phyloP scores from a whole-genome alignment of 53 echinoderm and acorn worm species.

The Apostichopus leukothele region DNA sequence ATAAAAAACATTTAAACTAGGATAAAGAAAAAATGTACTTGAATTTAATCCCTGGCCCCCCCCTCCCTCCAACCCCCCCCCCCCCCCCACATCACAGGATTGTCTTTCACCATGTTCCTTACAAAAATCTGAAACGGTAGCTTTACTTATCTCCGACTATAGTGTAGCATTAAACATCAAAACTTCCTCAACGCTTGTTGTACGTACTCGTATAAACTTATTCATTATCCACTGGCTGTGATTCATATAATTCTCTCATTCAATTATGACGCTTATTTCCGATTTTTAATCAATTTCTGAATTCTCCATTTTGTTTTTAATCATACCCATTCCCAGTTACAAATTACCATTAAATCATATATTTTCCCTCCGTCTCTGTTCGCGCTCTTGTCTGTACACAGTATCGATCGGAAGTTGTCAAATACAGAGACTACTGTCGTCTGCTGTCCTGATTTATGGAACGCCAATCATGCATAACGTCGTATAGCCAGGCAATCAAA shows the following conservation, averaged over 20 bases:
- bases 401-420: background rate
- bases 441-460: constrained; percentile 11
- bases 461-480: constrained; percentile 18
- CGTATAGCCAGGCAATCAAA: background rate
- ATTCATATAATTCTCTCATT: background rate
- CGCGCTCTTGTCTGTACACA: background rate
- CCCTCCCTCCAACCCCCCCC: no score
- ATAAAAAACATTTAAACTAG: no score
- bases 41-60: no score
- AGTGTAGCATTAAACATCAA: no score
- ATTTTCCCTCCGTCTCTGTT: background rate
- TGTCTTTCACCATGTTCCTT: no score
- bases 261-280: background rate
- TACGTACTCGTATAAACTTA: no score
- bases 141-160: no score
- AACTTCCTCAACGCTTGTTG: no score
- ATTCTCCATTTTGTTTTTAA: background rate
- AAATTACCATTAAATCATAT: constrained; percentile 6
- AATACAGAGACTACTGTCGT: background rate
- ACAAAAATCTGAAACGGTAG: no score
- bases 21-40: no score
- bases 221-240: no score
- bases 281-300: background rate
- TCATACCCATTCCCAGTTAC: background rate
- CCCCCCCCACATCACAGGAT: no score